These are phyloP conservation scores for Macrophya alboannulata DNA, from an alignment of 2,888 invertebrate genomes.

Conservation along the genomic window DNA sequence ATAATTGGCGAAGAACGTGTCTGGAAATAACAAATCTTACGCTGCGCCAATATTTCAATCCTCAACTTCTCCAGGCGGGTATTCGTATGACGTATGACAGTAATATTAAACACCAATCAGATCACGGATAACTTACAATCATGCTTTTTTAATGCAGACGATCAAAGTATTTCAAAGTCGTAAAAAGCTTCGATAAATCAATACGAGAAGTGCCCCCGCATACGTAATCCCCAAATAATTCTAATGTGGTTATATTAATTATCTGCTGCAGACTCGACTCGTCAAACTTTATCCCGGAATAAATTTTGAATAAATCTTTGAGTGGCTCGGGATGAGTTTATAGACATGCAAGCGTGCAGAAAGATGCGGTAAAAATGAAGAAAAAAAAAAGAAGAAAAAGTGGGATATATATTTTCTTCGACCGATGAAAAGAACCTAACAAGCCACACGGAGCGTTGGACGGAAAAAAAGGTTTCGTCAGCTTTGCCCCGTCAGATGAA, in stretches of 20 bases:
- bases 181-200: neutral
- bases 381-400: neutral
- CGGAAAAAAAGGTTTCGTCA: neutral
- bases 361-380: neutral
- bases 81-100: conserved; percentile 23
- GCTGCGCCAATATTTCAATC: neutral
- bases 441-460: conserved; percentile 7
- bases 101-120: conserved; percentile 31
- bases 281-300: neutral
- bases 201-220: neutral
- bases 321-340: neutral
- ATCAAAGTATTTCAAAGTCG: conserved; percentile 14
- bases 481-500: neutral
- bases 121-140: neutral
- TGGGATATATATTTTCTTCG: neutral
- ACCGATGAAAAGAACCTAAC: conserved; percentile 19
- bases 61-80: neutral
- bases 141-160: neutral
- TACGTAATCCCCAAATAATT: neutral
- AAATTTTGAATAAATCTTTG: no score
- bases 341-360: neutral
- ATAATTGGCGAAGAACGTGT: conserved; percentile 27
- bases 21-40: conserved; percentile 34
- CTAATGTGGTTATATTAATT: neutral
- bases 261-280: conserved; percentile 4